Conservation (phyloP, 1,140 invertebrate species). For the Centruroides sculpturatus region DNA sequence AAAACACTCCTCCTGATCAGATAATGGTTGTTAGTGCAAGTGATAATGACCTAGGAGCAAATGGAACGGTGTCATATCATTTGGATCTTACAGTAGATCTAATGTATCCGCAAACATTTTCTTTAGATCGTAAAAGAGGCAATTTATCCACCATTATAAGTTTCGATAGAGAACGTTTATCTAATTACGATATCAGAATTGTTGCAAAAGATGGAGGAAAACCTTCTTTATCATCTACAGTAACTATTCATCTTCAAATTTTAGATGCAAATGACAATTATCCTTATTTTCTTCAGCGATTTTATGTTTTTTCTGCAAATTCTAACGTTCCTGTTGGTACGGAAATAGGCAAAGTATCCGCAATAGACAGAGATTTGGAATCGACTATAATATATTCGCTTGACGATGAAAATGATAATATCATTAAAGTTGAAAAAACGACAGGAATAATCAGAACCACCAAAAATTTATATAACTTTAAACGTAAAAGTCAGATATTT, state of each 20-base stretch:
- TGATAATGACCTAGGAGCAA: conserved; percentile 83
- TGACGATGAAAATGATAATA: conserved; percentile 29
- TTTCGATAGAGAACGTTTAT: conserved; percentile 64
- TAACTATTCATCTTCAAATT: conserved; percentile 64
- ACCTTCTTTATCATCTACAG: conserved; percentile 69
- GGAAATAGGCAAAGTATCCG: conserved; percentile 71
- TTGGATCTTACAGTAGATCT: conserved; percentile 41
- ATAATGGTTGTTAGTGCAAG: conserved; percentile 31
- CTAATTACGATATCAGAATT: conserved; percentile 62
- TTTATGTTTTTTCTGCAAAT: conserved; percentile 54
- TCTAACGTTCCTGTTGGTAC: conserved; percentile 66
- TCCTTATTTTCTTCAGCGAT: conserved; percentile 68
- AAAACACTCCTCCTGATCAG: not conserved
- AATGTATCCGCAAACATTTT: conserved; percentile 63
- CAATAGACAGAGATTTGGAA: conserved; percentile 78
- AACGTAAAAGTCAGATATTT: not conserved
- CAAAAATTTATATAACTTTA: not conserved
- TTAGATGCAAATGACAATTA: conserved; percentile 80
- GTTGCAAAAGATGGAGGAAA: conserved; percentile 80
- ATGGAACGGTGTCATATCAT: conserved; percentile 53
- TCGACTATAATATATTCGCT: not conserved
- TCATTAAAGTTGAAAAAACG: conserved; percentile 61
- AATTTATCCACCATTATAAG: conserved; percentile 57
- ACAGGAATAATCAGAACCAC: conserved; percentile 39
- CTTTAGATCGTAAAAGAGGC: conserved; percentile 61